Evolutionary conservation across 2,888 invertebrate species (phyloP).

Genomic region (Taphrorychus bicolor): DNA sequence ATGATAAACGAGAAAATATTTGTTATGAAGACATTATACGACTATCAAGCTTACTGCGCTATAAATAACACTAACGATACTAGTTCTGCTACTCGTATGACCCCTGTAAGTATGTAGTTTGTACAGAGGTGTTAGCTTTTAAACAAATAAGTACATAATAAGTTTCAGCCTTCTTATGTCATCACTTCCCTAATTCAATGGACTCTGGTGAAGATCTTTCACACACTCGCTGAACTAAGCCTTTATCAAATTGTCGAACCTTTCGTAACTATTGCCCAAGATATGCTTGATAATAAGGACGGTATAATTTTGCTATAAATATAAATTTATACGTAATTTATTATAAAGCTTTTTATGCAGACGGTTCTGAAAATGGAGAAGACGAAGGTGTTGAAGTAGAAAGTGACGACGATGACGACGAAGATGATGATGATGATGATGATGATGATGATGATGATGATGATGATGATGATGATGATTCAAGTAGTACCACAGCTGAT

Average conservation of each 20-base stretch:
- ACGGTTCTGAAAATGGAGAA: background rate
- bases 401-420: slow-evolving; percentile 54
- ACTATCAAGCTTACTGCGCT: slow-evolving; percentile 84
- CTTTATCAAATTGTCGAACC: slow-evolving; percentile 46
- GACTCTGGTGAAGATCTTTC: slow-evolving; percentile 58
- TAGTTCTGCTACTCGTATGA: slow-evolving; percentile 49
- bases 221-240: slow-evolving; percentile 52
- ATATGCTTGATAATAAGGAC: slow-evolving; percentile 18
- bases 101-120: slow-evolving; percentile 31
- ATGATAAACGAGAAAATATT: slow-evolving; percentile 77
- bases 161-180: slow-evolving; percentile 59
- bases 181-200: slow-evolving; percentile 58
- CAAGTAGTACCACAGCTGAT: background rate
- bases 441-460: slow-evolving; percentile 44
- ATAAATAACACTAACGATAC: background rate
- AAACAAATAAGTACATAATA: background rate
- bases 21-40: slow-evolving; percentile 78
- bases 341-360: background rate
- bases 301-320: background rate
- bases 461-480: background rate
- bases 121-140: background rate
- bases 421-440: slow-evolving; percentile 56
- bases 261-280: slow-evolving; percentile 27
- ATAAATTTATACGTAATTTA: no score
- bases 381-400: slow-evolving; percentile 50